Percentiles rank a stretch among this genome's conserved stretches.
Conservation (phyloP, 2,113 vertebrate genomes). For the Herpetotheres cachinnans region DNA sequence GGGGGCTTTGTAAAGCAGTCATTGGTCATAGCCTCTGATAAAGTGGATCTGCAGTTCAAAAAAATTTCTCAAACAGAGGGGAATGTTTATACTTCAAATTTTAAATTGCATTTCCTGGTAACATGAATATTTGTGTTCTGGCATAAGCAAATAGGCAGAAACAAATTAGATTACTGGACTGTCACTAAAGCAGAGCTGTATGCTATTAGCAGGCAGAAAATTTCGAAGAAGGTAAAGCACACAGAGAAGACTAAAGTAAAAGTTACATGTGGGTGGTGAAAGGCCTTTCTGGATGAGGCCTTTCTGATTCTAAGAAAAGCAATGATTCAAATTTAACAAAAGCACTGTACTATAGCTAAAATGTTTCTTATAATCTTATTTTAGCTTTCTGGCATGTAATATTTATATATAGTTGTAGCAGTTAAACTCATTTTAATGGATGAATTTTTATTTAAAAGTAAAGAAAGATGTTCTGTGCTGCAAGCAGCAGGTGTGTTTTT, state of each 20-base stretch:
- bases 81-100: background rate
- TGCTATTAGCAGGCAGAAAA: conserved; percentile 41
- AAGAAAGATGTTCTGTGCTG: conserved; percentile 71
- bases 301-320: conserved; percentile 38
- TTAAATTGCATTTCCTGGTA: background rate
- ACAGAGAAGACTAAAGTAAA: background rate
- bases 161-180: conserved; percentile 33
- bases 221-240: background rate
- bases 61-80: conserved; percentile 1
- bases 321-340: conserved; percentile 53
- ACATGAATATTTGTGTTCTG: conserved; percentile 18
- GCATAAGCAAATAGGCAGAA: conserved; percentile 2
- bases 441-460: conserved; percentile 74
- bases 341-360: conserved; percentile 25
- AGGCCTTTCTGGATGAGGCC: conserved; percentile 22
- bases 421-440: conserved; percentile 73
- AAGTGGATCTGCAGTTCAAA: background rate
- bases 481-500: conserved; percentile 82
- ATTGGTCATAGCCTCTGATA: background rate
- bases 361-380: conserved; percentile 59
- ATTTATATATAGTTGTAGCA: conserved; percentile 64
- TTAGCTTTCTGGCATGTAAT: conserved; percentile 62
- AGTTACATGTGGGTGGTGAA: conserved; percentile 3
- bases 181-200: background rate
- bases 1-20: background rate